Percentiles rank a stretch among this genome's conserved stretches.
Evolutionary conservation across 2,888 invertebrate species (phyloP).

Genomic region (Drosophila rubida): DNA sequence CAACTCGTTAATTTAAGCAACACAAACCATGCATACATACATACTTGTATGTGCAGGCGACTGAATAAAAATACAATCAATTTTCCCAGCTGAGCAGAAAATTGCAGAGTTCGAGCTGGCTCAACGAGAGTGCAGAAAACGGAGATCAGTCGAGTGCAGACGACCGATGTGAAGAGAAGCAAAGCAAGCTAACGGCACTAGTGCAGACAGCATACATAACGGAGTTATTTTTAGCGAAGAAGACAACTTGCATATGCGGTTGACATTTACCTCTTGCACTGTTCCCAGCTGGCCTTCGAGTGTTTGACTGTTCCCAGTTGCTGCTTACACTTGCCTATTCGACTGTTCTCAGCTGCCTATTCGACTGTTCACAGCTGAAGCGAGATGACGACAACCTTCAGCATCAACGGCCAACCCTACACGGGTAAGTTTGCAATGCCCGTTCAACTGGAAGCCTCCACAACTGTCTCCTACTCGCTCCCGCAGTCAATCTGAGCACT

Average conservation of each 20-base stretch:
- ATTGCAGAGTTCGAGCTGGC: constrained; percentile 31
- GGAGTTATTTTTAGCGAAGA: constrained; percentile 26
- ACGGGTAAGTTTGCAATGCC: constrained; percentile 56
- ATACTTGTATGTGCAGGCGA: neutral
- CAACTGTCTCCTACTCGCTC: neutral
- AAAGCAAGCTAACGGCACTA: constrained; percentile 21
- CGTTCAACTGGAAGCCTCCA: neutral
- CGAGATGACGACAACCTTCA: constrained; percentile 71
- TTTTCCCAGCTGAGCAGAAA: constrained; percentile 37
- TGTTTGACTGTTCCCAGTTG: too few relatives aligned
- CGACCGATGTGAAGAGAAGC: constrained; percentile 34
- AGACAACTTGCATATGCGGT: neutral
- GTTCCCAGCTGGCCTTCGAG: neutral
- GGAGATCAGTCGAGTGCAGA: constrained; percentile 50
- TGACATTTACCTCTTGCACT: neutral
- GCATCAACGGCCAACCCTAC: constrained; percentile 73
- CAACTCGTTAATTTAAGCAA: constrained; percentile 30
- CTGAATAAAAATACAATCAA: constrained; percentile 2
- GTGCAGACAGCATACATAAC: constrained; percentile 1
- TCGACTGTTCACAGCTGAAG: neutral
- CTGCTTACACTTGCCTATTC: neutral
- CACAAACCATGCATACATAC: constrained; percentile 5
- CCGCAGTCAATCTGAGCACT: constrained; percentile 79
- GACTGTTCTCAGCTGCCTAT: neutral
- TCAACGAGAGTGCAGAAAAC: neutral